A percentile compares a stretch with the other conserved stretches of the same genome.
Evolutionary conservation across 2,113 vertebrate genomes (phyloP).

Genomic region (Platanista minor): DNA sequence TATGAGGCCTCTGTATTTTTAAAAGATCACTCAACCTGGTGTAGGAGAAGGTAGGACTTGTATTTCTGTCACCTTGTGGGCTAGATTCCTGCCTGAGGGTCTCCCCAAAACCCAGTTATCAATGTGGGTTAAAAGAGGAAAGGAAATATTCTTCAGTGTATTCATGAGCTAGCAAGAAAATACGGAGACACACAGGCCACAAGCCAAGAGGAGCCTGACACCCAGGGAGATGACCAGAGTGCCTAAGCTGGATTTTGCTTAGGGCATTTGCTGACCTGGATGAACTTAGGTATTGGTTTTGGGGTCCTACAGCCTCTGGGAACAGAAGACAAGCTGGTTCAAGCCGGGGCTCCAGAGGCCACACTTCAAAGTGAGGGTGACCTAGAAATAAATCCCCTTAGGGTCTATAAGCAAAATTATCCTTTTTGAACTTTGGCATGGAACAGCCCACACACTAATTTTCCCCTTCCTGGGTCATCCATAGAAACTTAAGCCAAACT

Average conservation of each 20-base stretch:
- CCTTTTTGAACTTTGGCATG: neutral
- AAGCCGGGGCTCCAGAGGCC: neutral
- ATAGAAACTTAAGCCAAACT: neutral
- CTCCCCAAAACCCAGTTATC: neutral
- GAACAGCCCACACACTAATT: neutral
- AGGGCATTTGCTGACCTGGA: neutral
- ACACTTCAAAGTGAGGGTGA: conserved; percentile 11
- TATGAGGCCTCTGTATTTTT: neutral
- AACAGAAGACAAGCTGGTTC: neutral
- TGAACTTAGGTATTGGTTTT: neutral
- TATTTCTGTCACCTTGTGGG: neutral
- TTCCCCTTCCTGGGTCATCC: neutral
- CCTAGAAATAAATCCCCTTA: conserved; percentile 17
- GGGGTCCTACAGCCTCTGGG: neutral
- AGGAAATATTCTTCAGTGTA: neutral
- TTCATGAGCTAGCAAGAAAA: neutral
- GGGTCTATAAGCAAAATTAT: neutral
- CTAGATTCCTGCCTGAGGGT: neutral
- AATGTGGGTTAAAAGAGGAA: too few species aligned
- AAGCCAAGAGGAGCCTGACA: neutral
- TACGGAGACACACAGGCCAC: neutral
- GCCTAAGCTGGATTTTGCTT: neutral
- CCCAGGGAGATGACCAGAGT: neutral
- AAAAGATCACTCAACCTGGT: neutral
- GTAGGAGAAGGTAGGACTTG: neutral